Base-by-base conservation (phyloP, 2,888 invertebrate genomes). In the Diloba caeruleocephala region DNA sequence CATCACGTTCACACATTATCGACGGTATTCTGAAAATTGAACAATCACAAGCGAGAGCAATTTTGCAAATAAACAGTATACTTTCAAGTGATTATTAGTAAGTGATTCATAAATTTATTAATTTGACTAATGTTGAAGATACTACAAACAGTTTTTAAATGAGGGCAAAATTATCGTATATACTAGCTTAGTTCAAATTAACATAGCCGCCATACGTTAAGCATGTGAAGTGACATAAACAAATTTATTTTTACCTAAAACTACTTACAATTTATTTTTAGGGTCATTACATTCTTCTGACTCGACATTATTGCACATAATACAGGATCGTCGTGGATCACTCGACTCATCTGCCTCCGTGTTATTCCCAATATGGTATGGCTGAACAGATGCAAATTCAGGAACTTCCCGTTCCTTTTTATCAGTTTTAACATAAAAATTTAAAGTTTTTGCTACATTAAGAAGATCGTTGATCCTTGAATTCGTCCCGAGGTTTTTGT, bases 281-380 rank as follows among this genome's bases (percentile, higher is more conserved):
- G 90, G 89, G 25, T 81, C 71, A 63, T 65, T 73, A 54, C 90
- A 91, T 37, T 83, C 76, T 51, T 81, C 81, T 12, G 57, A 37
- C 1, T 46, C 59, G 4, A 88, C 71, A 69, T 89, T 90, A 61
- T 89, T 75, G 64, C 90, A 90, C 53, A 63, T 53, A 54, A 90
- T 84, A 58, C 90, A 90, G 1, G 88, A 84, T 42, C 79, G 73
- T 26, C 60, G 78, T 10, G 59, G 43, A 34, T 69, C 59, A 37
- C 39, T 37, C 0, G 23, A n/a, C 7, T 65, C 61, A 21, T 56
- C 48, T 17, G 32, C n/a, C 10, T 51, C 59, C 12, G 64, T 45
- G 10, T 33, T 13, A 45, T 59, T 68, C 13, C 10, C 29, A 9
- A 14, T 5, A 34, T 19, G 17, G 25, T 14, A 4, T 17, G 31